phyloP scores from a whole-genome alignment of 92 coral and sea anemone genomes.

The Umimayanthus chanpuru region DNA sequence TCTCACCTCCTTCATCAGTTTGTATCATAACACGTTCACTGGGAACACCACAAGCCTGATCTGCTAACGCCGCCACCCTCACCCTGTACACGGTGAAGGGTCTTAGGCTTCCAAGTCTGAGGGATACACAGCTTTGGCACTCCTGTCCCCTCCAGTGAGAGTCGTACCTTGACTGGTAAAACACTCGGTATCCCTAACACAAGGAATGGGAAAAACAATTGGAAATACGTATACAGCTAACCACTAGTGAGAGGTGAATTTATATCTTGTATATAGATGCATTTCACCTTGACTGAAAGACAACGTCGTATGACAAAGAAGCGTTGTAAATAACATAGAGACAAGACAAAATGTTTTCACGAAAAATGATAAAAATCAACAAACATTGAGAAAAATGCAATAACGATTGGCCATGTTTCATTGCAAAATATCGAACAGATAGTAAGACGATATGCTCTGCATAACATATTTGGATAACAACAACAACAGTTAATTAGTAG shows the following conservation, averaged over 20 bases:
- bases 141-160: not conserved
- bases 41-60: constrained; percentile 10
- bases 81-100: not conserved
- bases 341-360: not conserved
- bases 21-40: not conserved
- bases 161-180: constrained; percentile 7
- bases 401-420: too few relatives aligned
- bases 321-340: too few relatives aligned
- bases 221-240: not conserved
- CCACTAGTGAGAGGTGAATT: too few relatives aligned
- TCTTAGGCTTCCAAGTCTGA: not conserved
- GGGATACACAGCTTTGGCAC: not conserved
- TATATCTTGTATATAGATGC: too few relatives aligned
- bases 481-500: too few relatives aligned
- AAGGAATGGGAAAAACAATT: not conserved
- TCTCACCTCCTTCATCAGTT: constrained; percentile 14
- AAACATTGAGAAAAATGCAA: too few relatives aligned
- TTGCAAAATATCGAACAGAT: too few relatives aligned
- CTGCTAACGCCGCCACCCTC: constrained; percentile 2
- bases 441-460: too few relatives aligned
- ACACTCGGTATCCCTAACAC: not conserved
- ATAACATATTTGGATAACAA: too few relatives aligned
- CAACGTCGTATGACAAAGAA: too few relatives aligned
- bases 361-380: too few relatives aligned
- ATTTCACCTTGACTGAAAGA: too few relatives aligned